Evolutionary conservation across 2,113 vertebrate species (phyloP).

Genomic region (Trinectes maculatus): DNA sequence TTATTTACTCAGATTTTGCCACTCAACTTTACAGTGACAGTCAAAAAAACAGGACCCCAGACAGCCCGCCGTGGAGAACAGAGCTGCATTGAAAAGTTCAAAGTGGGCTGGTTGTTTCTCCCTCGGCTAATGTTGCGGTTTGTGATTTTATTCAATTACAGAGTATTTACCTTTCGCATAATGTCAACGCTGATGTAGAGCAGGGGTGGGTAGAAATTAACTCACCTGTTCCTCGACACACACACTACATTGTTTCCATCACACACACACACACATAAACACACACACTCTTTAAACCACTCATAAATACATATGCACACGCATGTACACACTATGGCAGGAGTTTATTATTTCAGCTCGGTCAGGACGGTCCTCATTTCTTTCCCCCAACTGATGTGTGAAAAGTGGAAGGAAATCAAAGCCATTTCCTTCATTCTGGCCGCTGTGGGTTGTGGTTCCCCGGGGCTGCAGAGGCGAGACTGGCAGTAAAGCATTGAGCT

Average conservation of each 20-base stretch:
- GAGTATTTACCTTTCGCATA: slow-evolving; percentile 71
- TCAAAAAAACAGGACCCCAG: slow-evolving; percentile 43
- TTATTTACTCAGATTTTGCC: slow-evolving; percentile 72
- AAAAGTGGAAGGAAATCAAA: slow-evolving; percentile 81
- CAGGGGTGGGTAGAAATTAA: slow-evolving; percentile 60
- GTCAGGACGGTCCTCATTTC: slow-evolving; percentile 42
- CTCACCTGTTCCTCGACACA: slow-evolving; percentile 71
- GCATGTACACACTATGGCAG: slow-evolving; percentile 9
- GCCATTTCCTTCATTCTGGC: slow-evolving; percentile 70
- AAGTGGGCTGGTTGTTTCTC: slow-evolving; percentile 37
- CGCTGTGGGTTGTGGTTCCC: slow-evolving; percentile 64
- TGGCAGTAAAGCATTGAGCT: slow-evolving; percentile 58
- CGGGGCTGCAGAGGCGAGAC: slow-evolving; percentile 38
- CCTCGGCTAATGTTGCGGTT: slow-evolving; percentile 43
- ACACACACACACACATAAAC: background rate
- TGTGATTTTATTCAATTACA: slow-evolving; percentile 74
- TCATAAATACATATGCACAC: slow-evolving; percentile 10
- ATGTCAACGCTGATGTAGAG: slow-evolving; percentile 71
- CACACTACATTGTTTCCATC: slow-evolving; percentile 47
- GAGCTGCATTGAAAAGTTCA: slow-evolving; percentile 65
- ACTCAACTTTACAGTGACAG: slow-evolving; percentile 59
- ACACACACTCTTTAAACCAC: slow-evolving; percentile 22
- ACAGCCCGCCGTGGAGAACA: slow-evolving; percentile 60
- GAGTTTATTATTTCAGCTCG: slow-evolving; percentile 69
- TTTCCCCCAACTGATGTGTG: slow-evolving; percentile 66